Evolutionary conservation across 2,113 vertebrate species (phyloP).

Genomic region (Tonatia bakeri): DNA sequence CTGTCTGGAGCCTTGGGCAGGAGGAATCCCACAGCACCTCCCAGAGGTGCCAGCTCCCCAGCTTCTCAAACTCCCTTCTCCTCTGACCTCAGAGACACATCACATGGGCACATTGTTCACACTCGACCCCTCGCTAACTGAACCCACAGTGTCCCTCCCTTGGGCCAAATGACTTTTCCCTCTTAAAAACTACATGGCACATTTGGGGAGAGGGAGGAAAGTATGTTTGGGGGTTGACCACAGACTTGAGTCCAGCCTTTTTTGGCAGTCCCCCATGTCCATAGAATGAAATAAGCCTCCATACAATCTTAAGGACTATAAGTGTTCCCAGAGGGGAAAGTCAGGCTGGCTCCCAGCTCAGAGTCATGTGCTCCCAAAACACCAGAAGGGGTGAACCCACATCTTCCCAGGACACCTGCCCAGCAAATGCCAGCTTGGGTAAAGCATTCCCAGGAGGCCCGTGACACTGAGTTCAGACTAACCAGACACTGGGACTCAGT

Average conservation of each 20-base stretch:
- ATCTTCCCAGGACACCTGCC: rapidly evolving
- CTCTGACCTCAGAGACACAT: not conserved
- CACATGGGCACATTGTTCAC: not conserved
- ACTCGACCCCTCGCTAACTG: not conserved
- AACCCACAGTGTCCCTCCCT: not conserved
- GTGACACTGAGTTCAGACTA: not conserved
- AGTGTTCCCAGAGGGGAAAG: not conserved
- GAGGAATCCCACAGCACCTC: not conserved
- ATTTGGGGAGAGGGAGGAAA: not conserved
- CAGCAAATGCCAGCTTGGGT: not conserved
- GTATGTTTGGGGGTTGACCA: rapidly evolving
- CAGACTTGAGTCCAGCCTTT: not conserved
- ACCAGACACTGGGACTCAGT: not conserved
- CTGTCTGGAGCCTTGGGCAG: not conserved
- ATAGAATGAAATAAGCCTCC: not conserved
- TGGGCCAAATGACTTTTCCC: not conserved
- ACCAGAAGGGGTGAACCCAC: not conserved
- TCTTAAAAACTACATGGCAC: not conserved
- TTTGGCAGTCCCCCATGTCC: not conserved
- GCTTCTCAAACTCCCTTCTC: not conserved
- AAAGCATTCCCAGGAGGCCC: not conserved
- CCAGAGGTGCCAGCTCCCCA: not conserved
- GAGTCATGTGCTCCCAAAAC: not conserved
- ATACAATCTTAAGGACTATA: not conserved
- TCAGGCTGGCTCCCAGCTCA: not conserved